Percentiles rank a stretch among this genome's conserved stretches.
Conservation (phyloP, 2,797 vertebrate genomes). For the Anguilla pacifica region DNA sequence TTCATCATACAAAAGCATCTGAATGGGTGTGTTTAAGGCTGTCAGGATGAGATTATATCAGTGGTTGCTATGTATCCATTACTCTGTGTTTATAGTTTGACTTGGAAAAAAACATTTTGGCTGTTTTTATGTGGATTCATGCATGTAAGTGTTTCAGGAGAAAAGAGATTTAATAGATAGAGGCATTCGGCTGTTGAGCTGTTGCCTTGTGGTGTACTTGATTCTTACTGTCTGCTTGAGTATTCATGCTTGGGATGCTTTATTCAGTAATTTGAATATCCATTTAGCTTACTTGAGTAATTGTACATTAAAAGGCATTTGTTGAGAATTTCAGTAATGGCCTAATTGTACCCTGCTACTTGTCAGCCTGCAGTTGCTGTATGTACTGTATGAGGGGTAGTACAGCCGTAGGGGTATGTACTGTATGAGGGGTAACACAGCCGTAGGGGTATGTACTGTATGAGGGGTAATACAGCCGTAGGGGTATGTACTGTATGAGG, state of each 20-base stretch:
- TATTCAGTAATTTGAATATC: not conserved
- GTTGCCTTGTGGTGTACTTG: not conserved
- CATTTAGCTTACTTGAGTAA: not conserved
- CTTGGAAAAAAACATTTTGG: no score
- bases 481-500: no score
- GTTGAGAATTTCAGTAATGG: not conserved
- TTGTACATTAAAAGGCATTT: not conserved
- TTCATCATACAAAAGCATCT: not conserved
- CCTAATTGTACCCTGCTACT: not conserved
- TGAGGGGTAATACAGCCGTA: no score
- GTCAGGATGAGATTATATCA: not conserved
- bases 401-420: no score
- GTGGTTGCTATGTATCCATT: not conserved
- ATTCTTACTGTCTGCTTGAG: not conserved
- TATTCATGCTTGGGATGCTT: not conserved
- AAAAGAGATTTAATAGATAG: not conserved
- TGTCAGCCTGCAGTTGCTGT: not conserved
- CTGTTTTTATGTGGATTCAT: not conserved
- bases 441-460: no score
- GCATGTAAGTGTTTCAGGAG: not conserved
- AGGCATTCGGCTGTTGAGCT: not conserved
- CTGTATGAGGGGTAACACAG: no score
- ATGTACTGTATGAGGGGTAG: not conserved
- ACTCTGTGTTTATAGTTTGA: not conserved
- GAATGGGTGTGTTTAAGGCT: not conserved